A percentile compares a stretch with the other conserved stretches of the same genome.
These are phyloP conservation scores for Eulemur macaco DNA, from an alignment of 2,113 vertebrate genomes.

Conservation along the genomic window DNA sequence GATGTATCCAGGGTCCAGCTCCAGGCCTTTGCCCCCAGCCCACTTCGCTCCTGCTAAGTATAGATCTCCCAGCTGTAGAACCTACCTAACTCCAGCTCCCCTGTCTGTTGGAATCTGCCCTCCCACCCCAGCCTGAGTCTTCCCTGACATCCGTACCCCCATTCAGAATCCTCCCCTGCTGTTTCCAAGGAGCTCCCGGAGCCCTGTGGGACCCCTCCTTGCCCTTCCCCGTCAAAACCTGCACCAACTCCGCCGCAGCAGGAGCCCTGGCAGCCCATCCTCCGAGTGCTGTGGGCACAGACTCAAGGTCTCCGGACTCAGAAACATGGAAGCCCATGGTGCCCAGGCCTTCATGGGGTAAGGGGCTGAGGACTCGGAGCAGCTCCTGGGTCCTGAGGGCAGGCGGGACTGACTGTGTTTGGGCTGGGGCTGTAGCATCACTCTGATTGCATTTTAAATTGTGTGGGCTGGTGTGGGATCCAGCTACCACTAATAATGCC, in stretches of 20 bases:
- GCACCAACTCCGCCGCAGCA: not conserved
- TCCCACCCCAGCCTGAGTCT: not conserved
- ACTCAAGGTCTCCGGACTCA: not conserved
- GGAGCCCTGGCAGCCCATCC: fast-evolving
- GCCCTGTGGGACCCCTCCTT: not conserved
- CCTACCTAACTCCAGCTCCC: not conserved
- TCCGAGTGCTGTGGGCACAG: not conserved
- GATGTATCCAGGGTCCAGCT: not conserved
- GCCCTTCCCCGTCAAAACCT: not conserved
- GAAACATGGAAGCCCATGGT: not conserved
- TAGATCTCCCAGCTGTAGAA: no score
- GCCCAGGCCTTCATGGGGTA: fast-evolving
- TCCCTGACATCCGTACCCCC: no score
- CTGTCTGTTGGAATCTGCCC: not conserved
- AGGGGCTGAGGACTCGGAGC: fast-evolving
- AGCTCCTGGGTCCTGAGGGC: not conserved
- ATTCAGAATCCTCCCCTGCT: not conserved
- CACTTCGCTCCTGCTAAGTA: not conserved
- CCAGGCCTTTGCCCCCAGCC: not conserved
- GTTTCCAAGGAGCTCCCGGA: not conserved
- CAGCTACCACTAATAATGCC: not conserved
- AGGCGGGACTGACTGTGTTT: no score
- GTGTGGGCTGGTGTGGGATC: not conserved
- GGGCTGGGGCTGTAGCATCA: not conserved
- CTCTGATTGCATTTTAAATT: not conserved